Evolutionary conservation across 2,113 vertebrate genomes (phyloP).

Genomic region (Reinhardtius hippoglossoides): DNA sequence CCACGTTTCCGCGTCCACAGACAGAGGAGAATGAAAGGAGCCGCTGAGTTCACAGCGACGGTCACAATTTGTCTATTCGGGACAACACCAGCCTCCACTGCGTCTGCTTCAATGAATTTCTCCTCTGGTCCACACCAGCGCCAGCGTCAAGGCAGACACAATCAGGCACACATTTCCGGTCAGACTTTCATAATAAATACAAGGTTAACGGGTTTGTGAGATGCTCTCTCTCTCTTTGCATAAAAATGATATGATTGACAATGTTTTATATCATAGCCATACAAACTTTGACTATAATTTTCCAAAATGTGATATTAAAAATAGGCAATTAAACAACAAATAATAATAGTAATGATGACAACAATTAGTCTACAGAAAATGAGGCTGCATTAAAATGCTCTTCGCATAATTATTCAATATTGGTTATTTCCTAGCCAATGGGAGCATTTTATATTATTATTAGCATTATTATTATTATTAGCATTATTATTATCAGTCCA

Average conservation of each 20-base stretch:
- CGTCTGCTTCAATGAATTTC: constrained; percentile 41
- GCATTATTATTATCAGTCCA: neutral
- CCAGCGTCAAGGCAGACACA: neutral
- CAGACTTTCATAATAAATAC: constrained; percentile 35
- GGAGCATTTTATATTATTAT: too few relatives aligned
- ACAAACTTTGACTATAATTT: too few relatives aligned
- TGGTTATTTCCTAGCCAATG: too few relatives aligned
- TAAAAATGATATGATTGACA: too few relatives aligned
- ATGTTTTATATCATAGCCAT: too few relatives aligned
- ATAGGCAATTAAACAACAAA: too few relatives aligned
- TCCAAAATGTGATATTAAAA: too few relatives aligned
- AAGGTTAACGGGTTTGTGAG: neutral
- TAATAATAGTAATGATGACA: too few relatives aligned
- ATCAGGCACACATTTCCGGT: neutral
- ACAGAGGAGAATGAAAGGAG: constrained; percentile 8
- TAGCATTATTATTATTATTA: neutral
- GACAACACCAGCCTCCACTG: constrained; percentile 50
- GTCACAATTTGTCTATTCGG: neutral
- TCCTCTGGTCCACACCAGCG: constrained; percentile 14
- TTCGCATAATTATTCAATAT: too few relatives aligned
- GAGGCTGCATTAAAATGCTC: too few relatives aligned
- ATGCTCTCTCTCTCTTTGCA: too few relatives aligned
- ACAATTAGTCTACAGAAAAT: too few relatives aligned
- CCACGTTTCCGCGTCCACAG: neutral
- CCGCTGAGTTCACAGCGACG: constrained; percentile 26